A percentile compares a stretch with the other conserved stretches of the same genome.
Conservation (phyloP, 2,113 vertebrate species). For the Aphelocoma coerulescens region DNA sequence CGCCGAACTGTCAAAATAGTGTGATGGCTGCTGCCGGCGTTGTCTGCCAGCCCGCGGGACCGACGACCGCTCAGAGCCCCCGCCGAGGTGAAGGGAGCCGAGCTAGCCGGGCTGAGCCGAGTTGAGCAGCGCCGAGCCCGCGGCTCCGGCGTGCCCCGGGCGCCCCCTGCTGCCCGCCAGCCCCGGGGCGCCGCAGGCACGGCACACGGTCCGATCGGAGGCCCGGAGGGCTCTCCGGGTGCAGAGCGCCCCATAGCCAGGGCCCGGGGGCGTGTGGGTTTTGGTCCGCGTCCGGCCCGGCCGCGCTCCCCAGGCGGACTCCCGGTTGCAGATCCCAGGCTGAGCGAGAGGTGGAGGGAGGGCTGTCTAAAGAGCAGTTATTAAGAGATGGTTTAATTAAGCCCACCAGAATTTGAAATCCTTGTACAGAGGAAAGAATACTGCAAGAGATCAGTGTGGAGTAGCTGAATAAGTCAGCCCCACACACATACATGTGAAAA, state of each 20-base stretch:
- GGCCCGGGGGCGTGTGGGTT: rapidly evolving
- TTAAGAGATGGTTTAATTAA: neutral
- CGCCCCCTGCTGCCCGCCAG: slow-evolving; percentile 84
- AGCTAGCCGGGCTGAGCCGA: neutral
- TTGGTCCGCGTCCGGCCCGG: neutral
- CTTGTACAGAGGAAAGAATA: neutral
- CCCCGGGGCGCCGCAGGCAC: neutral
- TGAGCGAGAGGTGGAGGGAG: neutral
- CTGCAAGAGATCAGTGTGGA: neutral
- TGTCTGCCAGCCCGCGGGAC: slow-evolving; percentile 70
- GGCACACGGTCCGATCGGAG: neutral
- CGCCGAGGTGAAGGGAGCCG: neutral
- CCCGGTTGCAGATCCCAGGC: rapidly evolving
- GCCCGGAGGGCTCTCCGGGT: neutral
- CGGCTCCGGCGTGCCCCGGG: slow-evolving; percentile 88
- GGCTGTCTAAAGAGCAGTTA: neutral
- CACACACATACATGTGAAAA: rapidly evolving
- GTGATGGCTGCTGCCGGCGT: slow-evolving; percentile 66
- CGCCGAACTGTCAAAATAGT: slow-evolving; percentile 72
- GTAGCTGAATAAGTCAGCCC: neutral
- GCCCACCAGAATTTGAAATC: neutral
- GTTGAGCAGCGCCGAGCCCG: neutral
- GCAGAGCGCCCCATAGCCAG: rapidly evolving
- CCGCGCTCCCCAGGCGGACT: neutral
- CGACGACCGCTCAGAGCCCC: neutral